Evolutionary conservation across 2,113 vertebrate species (phyloP), one percentile per base, ranked within the genome.

Genomic region (Hippocampus zosterae): DNA sequence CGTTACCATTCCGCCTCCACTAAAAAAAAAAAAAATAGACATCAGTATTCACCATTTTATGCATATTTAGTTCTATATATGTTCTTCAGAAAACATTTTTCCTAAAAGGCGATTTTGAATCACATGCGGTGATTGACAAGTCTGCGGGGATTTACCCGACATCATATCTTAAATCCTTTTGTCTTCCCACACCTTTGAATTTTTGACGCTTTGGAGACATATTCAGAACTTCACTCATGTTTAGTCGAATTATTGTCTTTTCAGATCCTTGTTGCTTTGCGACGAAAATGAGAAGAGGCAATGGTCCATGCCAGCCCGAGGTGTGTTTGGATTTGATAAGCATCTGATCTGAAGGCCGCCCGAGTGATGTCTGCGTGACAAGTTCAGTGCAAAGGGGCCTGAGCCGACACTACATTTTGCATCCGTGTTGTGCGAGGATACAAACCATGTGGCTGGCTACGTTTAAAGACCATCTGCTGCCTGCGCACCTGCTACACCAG

Each of bases 391-490:
- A 79, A 68, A 81, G 69, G 71, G 33, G 78, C 76, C 81, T 85
- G 73, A 87, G 81, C 72, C 73, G 86, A 84, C 84, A 75, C 84
- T 65, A 81, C 75, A 77, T 70, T 81, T 83, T 82, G 85, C 85
- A 69, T 88, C 82, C 70, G 86, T 83, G 79, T 84, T 72, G 76
- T 76, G 71, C 79, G 70, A 77, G 74, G 65, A 81, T 86, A 75
- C 85, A 76, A 79, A 91, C 81, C 88, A 93, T 93, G 92, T 90
- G 87, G 90, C 85, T 87, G 78, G 85, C 85, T 83, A 87, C 83
- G 46, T 84, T 88, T 64, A 82, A 83, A 87, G 84, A 87, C 87
- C 86, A 86, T 82, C 87, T 87, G 89, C 85, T 87, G 86, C 88
- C 85, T 68, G 78, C 85, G 80, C 90, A 88, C 89, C 89, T 87